Evolutionary conservation across 2,113 vertebrate genomes (phyloP).

Genomic region (Bufo gargarizans): DNA sequence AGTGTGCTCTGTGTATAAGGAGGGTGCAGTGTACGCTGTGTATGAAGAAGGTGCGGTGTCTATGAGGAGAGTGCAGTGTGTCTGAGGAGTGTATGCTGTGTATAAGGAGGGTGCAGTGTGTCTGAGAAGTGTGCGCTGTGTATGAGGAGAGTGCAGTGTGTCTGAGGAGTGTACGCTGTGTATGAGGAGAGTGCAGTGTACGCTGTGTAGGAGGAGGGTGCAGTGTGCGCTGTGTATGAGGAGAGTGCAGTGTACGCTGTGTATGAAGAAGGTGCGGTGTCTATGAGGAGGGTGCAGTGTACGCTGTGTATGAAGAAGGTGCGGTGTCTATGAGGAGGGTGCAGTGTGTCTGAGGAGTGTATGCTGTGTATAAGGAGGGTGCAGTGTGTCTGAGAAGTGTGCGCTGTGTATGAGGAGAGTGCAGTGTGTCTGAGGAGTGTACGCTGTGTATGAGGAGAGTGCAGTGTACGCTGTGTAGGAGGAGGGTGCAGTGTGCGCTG

Average conservation of each 20-base stretch:
- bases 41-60: background rate
- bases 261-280: background rate
- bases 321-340: background rate
- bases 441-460: no score
- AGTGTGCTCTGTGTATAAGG: no score
- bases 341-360: background rate
- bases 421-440: background rate
- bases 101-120: background rate
- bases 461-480: no score
- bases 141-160: background rate
- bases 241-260: background rate
- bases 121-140: no score
- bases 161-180: background rate
- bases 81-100: no score
- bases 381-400: no score
- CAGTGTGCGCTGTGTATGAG: background rate
- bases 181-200: background rate
- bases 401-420: background rate
- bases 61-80: background rate
- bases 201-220: no score
- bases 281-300: background rate
- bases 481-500: no score
- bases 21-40: background rate
- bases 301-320: background rate
- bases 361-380: background rate